Evolutionary conservation across 2,113 vertebrate genomes (phyloP), one percentile per base, ranked within the genome.

Genomic region (Sinocyclocheilus maitianheensis): DNA sequence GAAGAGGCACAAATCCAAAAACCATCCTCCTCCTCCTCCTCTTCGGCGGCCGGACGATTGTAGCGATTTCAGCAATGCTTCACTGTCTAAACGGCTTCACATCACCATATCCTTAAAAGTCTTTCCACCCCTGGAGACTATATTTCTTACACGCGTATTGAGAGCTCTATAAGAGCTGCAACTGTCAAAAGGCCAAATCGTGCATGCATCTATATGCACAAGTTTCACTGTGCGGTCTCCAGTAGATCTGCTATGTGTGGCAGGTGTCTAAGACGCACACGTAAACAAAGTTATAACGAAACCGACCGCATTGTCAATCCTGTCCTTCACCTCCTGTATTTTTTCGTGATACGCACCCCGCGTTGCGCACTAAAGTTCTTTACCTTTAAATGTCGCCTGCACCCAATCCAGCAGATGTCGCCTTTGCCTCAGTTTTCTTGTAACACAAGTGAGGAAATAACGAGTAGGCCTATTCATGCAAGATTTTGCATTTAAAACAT

Each of bases 381-480:
- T 93, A 94, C 93, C 93, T 93, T 91, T 91, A 89, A 89, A 88
- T 84, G 90, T 80, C 65, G 43, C 82, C 87, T 84, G 71, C 30
- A 78, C 20, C 83, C 78, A 85, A 37, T 77, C 88, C 93, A 80
- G 91, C 89, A 90, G 93, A 92, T 91, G 93, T 90, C 91, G 91
- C 92, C 89, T 94, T 90, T 89, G 87, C 71, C 82, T 90, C 90
- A 76, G 88, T 89, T 89, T 55, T 77, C 43, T 26, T 51, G 86
- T 87, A 86, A 87, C 90, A 90, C 88, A 82, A 88, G 77, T 26
- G 12, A 40, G 12, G 30, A 92, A 92, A 88, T 93, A 91, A 92
- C 30, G 30, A 94, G 93, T 89, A 34, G 30, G 30, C 30, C 84
- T 88, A 92, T 92, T 89, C 91, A 93, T 93, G 94, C 92, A 72